Evolutionary conservation across 2,888 invertebrate species (phyloP), one percentile per base, ranked within the genome.

Genomic region (Nemotelus pantherinus): DNA sequence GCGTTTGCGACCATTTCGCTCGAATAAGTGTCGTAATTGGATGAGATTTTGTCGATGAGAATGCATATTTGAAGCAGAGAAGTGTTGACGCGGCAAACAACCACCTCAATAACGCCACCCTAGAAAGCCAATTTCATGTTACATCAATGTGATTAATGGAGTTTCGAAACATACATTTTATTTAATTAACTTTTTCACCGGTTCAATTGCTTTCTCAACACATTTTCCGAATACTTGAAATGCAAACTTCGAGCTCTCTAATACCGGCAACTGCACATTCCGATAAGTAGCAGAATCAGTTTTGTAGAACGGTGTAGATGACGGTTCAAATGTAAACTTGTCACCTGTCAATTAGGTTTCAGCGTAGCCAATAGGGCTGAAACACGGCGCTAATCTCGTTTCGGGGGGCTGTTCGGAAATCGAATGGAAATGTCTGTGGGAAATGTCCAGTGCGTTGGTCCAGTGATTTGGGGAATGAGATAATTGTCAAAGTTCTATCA

Each of bases 1-100:
- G 98, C 39, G 98, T 97, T 75, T 94, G 92, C 81, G 92, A 90
- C 99, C 99, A 99, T 90, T 98, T 97, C 2, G 98, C 96, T 87
- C 97, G 94, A 55, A 99, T 91, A 76, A 94, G 90, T 45, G 95
- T 94, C 25, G 94, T 94, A 25, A 96, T 95, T 76, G 95, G 93
- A 88, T 95, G 96, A 10, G 91, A 87, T 85, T 92, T 93, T 47
- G 78, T 58, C 25, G 79, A 78, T 45, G 74, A 64, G 41, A 48
- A n/a, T 9, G 76, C 55, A 76, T 45, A 74, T 39, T 74, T 47
- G 10, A 74, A 7, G 39, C 63, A 74, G n/a, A 74, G 74, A 74
- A 74, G 63, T 74, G 74, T 60, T 48, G 74, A 74, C 60, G 74
- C 74, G 74, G 74, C 74, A 74, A 74, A 50, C 60, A 74, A 39